These are phyloP conservation scores for Nematopogon swammerdamellus DNA, from an alignment of 2,888 invertebrate species.

Conservation along the genomic window DNA sequence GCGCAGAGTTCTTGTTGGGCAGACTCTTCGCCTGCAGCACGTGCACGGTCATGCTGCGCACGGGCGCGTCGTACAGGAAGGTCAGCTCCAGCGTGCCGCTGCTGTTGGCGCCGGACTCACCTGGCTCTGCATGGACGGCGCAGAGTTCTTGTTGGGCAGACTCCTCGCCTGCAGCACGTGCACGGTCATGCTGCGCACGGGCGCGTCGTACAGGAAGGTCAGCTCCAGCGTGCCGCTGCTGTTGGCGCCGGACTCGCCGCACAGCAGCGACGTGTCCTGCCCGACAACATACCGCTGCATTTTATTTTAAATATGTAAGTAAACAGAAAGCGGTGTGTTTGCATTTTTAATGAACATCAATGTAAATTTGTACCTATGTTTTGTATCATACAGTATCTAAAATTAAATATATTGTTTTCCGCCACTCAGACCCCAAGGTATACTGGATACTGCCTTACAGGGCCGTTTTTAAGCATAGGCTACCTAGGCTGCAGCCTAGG, in stretches of 20 bases:
- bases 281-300: no score
- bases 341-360: no score
- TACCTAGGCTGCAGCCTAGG: no score
- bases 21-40: constrained; percentile 84
- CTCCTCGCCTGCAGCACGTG: constrained; percentile 86
- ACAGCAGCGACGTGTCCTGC: constrained; percentile 48
- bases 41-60: constrained; percentile 89
- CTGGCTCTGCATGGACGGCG: constrained; percentile 42
- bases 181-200: constrained; percentile 88
- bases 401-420: no score
- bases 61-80: constrained; percentile 85
- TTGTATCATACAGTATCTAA: no score
- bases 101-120: constrained; percentile 44
- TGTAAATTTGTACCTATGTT: no score
- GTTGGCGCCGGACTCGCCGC: constrained; percentile 40
- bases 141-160: constrained; percentile 64
- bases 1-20: constrained; percentile 59
- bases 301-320: no score
- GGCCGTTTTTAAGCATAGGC: no score
- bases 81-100: constrained; percentile 86
- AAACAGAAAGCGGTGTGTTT: no score
- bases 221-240: constrained; percentile 81
- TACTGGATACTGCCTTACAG: no score
- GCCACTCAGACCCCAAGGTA: not conserved
- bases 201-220: constrained; percentile 85